These are phyloP conservation scores for Butorides virescens DNA, from an alignment of 2,113 vertebrate species.

Conservation along the genomic window DNA sequence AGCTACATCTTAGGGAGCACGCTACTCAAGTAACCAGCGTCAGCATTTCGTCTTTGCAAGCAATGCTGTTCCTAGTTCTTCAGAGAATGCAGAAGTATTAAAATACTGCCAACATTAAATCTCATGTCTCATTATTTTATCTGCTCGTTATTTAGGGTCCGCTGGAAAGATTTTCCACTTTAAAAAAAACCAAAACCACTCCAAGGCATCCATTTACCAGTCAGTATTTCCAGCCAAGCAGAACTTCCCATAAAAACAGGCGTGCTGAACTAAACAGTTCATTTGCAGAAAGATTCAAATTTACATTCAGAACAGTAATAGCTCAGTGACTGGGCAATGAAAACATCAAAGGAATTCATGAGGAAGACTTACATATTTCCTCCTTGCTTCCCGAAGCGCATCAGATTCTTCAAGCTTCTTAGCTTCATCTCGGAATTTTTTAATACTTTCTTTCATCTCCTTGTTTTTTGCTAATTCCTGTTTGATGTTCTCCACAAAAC, in stretches of 20 bases:
- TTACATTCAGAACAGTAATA: background rate
- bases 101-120: background rate
- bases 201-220: background rate
- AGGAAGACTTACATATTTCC: constrained; percentile 88
- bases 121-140: background rate
- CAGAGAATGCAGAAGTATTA: background rate
- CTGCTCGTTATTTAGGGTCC: background rate
- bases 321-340: background rate
- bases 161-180: background rate
- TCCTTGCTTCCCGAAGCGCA: constrained; percentile 86
- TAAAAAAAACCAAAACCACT: background rate
- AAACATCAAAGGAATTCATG: background rate
- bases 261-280: background rate
- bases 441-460: constrained; percentile 96
- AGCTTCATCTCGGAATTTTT: constrained; percentile 93
- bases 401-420: constrained; percentile 94
- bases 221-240: background rate
- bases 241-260: background rate
- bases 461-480: constrained; percentile 94
- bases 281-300: background rate
- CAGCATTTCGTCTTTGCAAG: background rate
- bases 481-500: constrained; percentile 90
- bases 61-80: background rate
- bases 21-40: background rate
- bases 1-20: background rate